Conservation (phyloP, 1,140 invertebrate species). For the Neocloeon triangulifer region DNA sequence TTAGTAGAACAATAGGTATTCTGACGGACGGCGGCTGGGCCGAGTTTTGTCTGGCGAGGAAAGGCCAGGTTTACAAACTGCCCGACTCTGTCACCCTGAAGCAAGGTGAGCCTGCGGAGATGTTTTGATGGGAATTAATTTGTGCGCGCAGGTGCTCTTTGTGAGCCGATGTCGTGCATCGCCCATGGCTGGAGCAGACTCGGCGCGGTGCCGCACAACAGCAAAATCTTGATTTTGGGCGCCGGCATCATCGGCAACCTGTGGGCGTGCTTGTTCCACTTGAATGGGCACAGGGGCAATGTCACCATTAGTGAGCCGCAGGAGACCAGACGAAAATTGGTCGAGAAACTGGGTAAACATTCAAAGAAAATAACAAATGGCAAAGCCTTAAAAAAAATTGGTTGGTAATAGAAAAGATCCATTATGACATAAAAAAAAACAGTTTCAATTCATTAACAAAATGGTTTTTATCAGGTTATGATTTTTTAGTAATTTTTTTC, state of each 20-base stretch:
- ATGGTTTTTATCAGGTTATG: too few relatives aligned
- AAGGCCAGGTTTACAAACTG: constrained; percentile 28
- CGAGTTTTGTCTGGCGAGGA: constrained; percentile 30
- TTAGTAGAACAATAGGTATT: constrained; percentile 38
- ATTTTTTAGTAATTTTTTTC: too few relatives aligned
- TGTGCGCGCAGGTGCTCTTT: constrained; percentile 23
- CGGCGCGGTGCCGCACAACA: constrained; percentile 28
- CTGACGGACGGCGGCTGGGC: constrained; percentile 41
- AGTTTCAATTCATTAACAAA: too few relatives aligned
- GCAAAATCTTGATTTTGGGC: constrained; percentile 34
- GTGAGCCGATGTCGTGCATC: constrained; percentile 41
- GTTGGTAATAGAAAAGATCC: too few relatives aligned
- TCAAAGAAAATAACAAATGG: too few relatives aligned
- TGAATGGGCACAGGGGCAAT: constrained; percentile 36
- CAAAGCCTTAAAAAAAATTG: too few relatives aligned
- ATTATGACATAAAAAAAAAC: too few relatives aligned
- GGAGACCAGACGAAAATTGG: constrained; percentile 21
- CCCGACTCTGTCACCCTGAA: constrained; percentile 24
- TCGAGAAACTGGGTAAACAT: constrained; percentile 28
- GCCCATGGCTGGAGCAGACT: constrained; percentile 37
- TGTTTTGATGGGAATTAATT: neutral
- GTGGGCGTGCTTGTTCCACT: constrained; percentile 34
- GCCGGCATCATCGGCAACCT: constrained; percentile 48
- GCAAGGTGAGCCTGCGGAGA: constrained; percentile 17
- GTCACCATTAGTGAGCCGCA: constrained; percentile 41